phyloP scores from a whole-genome alignment of 2,888 invertebrate species.

The Eristalinus sepulchralis region DNA sequence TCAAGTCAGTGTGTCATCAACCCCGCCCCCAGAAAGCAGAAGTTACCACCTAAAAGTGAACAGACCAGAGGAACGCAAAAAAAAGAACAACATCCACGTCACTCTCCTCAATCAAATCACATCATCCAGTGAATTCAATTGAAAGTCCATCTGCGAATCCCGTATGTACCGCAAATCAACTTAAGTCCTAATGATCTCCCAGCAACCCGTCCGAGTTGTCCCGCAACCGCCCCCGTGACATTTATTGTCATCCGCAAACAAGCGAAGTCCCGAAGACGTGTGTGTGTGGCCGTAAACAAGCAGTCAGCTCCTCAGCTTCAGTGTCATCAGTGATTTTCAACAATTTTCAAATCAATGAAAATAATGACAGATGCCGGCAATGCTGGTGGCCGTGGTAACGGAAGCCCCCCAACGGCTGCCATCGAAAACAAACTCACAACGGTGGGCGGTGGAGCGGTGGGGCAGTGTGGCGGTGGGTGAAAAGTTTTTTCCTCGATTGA shows the following conservation, averaged over 20 bases:
- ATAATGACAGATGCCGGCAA: not conserved
- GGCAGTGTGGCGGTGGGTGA: too few relatives aligned
- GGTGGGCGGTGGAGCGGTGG: too few relatives aligned
- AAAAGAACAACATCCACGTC: not conserved
- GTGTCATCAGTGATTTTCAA: slow-evolving; percentile 6
- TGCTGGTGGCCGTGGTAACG: not conserved
- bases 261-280: not conserved
- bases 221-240: not conserved
- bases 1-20: too few relatives aligned
- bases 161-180: not conserved
- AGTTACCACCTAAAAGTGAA: too few relatives aligned
- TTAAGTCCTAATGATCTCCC: not conserved
- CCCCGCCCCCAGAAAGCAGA: too few relatives aligned
- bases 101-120: not conserved
- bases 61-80: not conserved
- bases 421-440: slow-evolving; percentile 2
- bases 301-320: not conserved
- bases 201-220: not conserved
- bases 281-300: not conserved
- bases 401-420: slow-evolving; percentile 27
- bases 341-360: slow-evolving; percentile 26
- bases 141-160: not conserved
- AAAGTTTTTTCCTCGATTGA: slow-evolving; percentile 11
- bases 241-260: not conserved
- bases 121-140: not conserved